These are phyloP conservation scores for Silurus asotus DNA, from an alignment of 2,113 vertebrate species.

Conservation along the genomic window DNA sequence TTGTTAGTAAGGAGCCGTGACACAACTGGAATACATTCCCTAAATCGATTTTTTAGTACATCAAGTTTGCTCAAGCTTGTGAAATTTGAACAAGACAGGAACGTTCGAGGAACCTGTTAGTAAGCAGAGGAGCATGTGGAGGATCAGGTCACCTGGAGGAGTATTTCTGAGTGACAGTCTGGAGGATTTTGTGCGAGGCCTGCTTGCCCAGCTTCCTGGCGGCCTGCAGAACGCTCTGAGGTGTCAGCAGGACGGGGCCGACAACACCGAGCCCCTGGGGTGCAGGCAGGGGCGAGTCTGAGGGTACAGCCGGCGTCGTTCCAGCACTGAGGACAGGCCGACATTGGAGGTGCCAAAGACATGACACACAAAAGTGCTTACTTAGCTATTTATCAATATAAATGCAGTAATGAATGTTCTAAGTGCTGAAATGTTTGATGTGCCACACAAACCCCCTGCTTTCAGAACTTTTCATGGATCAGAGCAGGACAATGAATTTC, in stretches of 20 bases:
- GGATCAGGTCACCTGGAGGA: slow-evolving; percentile 54
- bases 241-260: slow-evolving; percentile 52
- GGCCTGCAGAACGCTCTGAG: slow-evolving; percentile 55
- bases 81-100: background rate
- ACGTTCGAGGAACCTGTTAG: background rate
- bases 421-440: background rate
- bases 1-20: background rate
- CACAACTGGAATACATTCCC: background rate
- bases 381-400: background rate
- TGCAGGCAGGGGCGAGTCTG: slow-evolving; percentile 16
- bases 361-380: background rate
- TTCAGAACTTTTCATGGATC: background rate
- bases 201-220: slow-evolving; percentile 62
- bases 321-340: slow-evolving; percentile 6
- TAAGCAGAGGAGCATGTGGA: background rate
- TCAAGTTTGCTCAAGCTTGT: background rate
- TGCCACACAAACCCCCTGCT: background rate
- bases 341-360: background rate
- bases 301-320: slow-evolving; percentile 21
- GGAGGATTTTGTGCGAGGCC: slow-evolving; percentile 63
- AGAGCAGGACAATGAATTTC: background rate
- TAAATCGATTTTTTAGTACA: background rate
- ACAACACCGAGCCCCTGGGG: slow-evolving; percentile 5
- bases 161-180: slow-evolving; percentile 62
- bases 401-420: background rate